Base-by-base conservation (phyloP, 2,797 vertebrate species). In the Falco cherrug region DNA sequence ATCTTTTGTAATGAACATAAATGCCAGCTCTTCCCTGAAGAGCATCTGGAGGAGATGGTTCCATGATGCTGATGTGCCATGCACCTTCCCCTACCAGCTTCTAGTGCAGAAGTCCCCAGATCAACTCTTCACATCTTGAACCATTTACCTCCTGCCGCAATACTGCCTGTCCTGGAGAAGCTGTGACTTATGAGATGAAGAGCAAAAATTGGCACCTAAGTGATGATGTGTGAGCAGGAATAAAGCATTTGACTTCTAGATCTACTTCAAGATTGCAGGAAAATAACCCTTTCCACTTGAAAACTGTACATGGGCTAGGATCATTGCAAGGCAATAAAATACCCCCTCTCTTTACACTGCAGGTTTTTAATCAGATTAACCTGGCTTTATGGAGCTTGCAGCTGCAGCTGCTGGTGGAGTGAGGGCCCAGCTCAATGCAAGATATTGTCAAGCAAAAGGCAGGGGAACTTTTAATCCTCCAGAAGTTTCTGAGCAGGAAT, bases 401-500 rank as follows among this genome's bases (percentile, higher is more conserved):
- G 87, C 83, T 67, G 43, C 39, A 21, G 4, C 47, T 73, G 56
- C 67, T 2, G 9, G 51, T 37, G 83, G 56, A 87, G 59, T 6
- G 25, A 13, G 61, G 68, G 37, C 65, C 75, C 4, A 5, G 74
- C 77, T 88, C 83, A 21, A 16, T 17, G 53, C 50, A 25, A 67
- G 77, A 13, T 41, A 33, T 26, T 43, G 63, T 61, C 74, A 43
- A 31, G 61, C 21, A 70, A 85, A 73, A 95, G 31, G 75, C 85
- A 76, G 61, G 41, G 75, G 87, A 90, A 81, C 67, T 84, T 90
- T 17, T 78, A 84, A 91, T 94, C 83, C 53, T 81, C 1, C 0
- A 76, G 80, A 88, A 91, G 83, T 86, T 95, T 67, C 65, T 39
- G 83, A 93, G 91, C 70, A 88, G 87, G 82, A 78, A 76, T 73